A percentile compares a stretch with the other conserved stretches of the same genome.
These are phyloP conservation scores for Dipodomys spectabilis DNA, from an alignment of 2,113 vertebrate species.

Conservation along the genomic window DNA sequence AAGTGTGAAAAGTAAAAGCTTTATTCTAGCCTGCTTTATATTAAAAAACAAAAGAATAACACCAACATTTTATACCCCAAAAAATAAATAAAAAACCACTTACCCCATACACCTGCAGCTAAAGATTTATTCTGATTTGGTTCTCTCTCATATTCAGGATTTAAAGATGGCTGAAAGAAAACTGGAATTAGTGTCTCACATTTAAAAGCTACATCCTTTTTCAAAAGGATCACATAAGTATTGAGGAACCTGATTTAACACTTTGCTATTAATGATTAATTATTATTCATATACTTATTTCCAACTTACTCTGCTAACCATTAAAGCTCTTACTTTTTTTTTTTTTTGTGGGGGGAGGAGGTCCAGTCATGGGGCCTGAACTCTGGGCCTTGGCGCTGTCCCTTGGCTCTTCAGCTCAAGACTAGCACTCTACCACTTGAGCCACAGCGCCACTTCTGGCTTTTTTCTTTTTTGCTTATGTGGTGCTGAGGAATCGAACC, in stretches of 20 bases:
- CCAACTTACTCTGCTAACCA: constrained; percentile 6
- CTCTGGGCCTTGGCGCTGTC: too few species aligned
- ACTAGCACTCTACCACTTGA: too few species aligned
- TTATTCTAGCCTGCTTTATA: constrained; percentile 27
- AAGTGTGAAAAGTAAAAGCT: not conserved
- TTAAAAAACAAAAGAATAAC: constrained; percentile 26
- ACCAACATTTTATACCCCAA: constrained; percentile 55
- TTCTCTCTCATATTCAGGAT: constrained; percentile 88
- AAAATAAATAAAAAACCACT: constrained; percentile 79
- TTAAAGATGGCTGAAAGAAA: constrained; percentile 88
- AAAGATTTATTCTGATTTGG: constrained; percentile 88
- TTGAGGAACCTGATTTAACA: not conserved
- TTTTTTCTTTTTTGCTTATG: too few species aligned
- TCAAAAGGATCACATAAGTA: constrained; percentile 48
- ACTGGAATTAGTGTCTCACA: not conserved
- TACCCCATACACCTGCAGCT: constrained; percentile 90
- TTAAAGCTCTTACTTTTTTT: not conserved
- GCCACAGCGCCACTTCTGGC: too few species aligned
- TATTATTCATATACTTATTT: constrained; percentile 7
- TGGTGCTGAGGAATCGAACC: too few species aligned
- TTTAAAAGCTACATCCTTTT: constrained; percentile 8
- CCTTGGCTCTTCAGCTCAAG: too few species aligned
- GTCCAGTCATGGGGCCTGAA: too few species aligned
- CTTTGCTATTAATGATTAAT: constrained; percentile 1
- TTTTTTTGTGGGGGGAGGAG: too few species aligned